A percentile compares a stretch with the other conserved stretches of the same genome.
phyloP scores from a whole-genome alignment of 2,797 vertebrate species.

The Myripristis jacobus region DNA sequence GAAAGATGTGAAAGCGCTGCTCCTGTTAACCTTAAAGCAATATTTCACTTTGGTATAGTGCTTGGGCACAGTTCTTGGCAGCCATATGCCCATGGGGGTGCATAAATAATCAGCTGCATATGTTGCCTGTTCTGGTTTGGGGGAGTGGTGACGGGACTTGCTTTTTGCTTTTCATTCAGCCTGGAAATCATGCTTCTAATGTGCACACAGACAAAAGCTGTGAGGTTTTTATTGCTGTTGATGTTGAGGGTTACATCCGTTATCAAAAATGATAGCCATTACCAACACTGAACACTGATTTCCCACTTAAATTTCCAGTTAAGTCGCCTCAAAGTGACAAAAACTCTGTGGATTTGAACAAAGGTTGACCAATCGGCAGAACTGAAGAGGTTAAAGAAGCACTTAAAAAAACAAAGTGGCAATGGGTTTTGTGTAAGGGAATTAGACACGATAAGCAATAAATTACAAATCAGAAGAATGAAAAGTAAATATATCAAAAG shows the following conservation, averaged over 20 bases:
- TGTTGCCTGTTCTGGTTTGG: slow-evolving; percentile 51
- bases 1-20: slow-evolving; percentile 54
- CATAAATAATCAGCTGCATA: slow-evolving; percentile 70
- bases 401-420: not conserved
- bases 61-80: slow-evolving; percentile 63
- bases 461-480: not conserved
- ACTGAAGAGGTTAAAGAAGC: too few relatives aligned
- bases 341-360: too few relatives aligned
- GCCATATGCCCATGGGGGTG: slow-evolving; percentile 47
- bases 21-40: slow-evolving; percentile 70
- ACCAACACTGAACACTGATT: too few relatives aligned
- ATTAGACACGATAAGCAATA: slow-evolving; percentile 9
- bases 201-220: slow-evolving; percentile 6
- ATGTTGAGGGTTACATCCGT: slow-evolving; percentile 17
- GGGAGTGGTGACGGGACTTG: slow-evolving; percentile 1
- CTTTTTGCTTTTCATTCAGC: slow-evolving; percentile 46
- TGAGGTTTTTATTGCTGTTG: slow-evolving; percentile 5
- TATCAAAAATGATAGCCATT: slow-evolving; percentile 14
- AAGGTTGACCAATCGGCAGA: too few relatives aligned
- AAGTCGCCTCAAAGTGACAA: too few relatives aligned
- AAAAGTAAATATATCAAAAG: slow-evolving; percentile 8
- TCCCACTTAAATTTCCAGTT: too few relatives aligned
- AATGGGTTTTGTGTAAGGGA: slow-evolving; percentile 1
- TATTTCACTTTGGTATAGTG: slow-evolving; percentile 59
- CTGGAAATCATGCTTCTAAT: slow-evolving; percentile 38